A percentile compares a stretch with the other conserved stretches of the same genome.
Conservation (phyloP, 2,888 invertebrate genomes). For the Epiblema foenella region DNA sequence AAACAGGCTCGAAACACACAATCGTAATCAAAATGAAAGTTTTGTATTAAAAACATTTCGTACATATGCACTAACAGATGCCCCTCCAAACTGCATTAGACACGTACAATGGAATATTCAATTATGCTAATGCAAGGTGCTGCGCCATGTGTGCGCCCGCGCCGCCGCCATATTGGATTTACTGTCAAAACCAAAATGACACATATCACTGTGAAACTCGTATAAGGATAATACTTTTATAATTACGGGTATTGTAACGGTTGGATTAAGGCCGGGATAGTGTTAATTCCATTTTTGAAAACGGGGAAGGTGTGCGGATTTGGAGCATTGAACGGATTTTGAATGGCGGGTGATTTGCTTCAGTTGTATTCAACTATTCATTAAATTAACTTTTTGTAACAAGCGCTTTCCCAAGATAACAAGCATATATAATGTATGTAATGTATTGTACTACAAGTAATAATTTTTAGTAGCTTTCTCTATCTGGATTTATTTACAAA, state of each 20-base stretch:
- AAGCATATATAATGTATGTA: too few species aligned
- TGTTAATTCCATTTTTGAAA: constrained; percentile 36
- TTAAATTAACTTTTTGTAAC: background rate
- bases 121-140: constrained; percentile 70
- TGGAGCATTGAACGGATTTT: constrained; percentile 14
- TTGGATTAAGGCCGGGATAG: constrained; percentile 58
- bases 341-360: constrained; percentile 7
- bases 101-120: constrained; percentile 77
- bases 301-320: constrained; percentile 31
- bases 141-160: constrained; percentile 69
- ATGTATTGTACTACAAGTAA: background rate
- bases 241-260: constrained; percentile 58
- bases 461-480: too few species aligned
- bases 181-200: background rate
- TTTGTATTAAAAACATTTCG: background rate
- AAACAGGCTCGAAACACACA: too few species aligned
- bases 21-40: too few species aligned
- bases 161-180: constrained; percentile 59
- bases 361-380: background rate
- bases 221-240: background rate
- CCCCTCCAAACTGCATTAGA: constrained; percentile 73
- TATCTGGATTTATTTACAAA: background rate
- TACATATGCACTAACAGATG: constrained; percentile 53
- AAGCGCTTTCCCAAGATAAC: background rate
- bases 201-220: background rate